Evolutionary conservation across 1,140 invertebrate species (phyloP), one percentile per base, ranked within the genome.

Genomic region (Bombus vancouverensis): DNA sequence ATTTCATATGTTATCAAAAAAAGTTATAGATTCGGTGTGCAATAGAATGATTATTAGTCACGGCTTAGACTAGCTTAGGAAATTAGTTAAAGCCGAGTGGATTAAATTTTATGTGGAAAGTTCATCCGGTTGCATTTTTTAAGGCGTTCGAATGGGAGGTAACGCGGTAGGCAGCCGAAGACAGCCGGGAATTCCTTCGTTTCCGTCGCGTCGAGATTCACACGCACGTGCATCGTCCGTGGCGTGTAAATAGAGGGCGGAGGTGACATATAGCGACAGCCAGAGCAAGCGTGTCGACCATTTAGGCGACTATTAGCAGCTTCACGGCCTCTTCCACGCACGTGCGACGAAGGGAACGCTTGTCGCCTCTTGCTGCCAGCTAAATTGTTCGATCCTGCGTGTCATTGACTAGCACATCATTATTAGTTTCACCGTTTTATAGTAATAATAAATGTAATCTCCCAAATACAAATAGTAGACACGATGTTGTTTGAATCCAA

Each of bases 221-320:
- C 89, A 85, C 81, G 89, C 88, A 89, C 85, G 85, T 90, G 88
- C 77, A 77, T 81, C 84, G 83, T 75, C 77, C 88, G 68, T 85
- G 47, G 77, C 89, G 81, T 81, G 88, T 90, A 89, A 90, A 87
- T 87, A 87, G 87, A 88, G 83, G 88, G 86, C 85, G 80, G 89
- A 83, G 88, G 83, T 92, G 90, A 92, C 90, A 90, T 91, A 92
- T 91, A 91, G 89, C 91, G 86, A 90, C 91, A 88, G 85, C 83
- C 86, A 88, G 81, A 37, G 79, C 87, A 83, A 89, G 78, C 86
- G 83, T 90, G 87, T 85, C 84, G 88, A 92, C 85, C 91, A 77
- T 92, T 92, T 92, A 92, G 88, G 88, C 90, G 91, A 92, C 91
- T 92, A 92, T 92, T 92, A 92, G 91, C 90, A 84, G 89, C 91